Conservation (phyloP, 2,797 vertebrate genomes). For the Macropus fuliginosus region DNA sequence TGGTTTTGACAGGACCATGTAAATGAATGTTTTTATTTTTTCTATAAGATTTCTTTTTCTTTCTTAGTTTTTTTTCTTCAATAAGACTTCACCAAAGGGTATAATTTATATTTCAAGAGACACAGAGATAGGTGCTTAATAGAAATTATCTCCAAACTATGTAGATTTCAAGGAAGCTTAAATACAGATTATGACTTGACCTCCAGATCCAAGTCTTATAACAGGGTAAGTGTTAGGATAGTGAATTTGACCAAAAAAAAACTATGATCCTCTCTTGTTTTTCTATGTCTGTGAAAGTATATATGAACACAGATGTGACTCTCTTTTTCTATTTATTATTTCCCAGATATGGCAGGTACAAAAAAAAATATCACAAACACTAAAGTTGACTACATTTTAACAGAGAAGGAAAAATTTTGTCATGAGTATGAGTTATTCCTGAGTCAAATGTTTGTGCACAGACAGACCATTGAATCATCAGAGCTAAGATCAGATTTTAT, state of each 20-base stretch:
- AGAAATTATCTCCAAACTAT: slow-evolving; percentile 46
- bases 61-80: slow-evolving; percentile 55
- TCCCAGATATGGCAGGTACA: not conserved
- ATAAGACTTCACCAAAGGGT: slow-evolving; percentile 53
- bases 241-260: not conserved
- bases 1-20: slow-evolving; percentile 63
- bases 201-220: not conserved
- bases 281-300: not conserved
- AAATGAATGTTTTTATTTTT: slow-evolving; percentile 43
- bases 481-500: not conserved
- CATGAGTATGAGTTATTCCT: not conserved
- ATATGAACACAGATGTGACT: slow-evolving; percentile 31
- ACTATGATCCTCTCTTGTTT: not conserved
- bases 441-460: not conserved
- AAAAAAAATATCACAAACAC: not conserved
- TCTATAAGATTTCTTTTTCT: not conserved
- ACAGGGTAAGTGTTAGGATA: slow-evolving; percentile 4
- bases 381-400: not conserved
- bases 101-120: slow-evolving; percentile 32
- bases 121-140: slow-evolving; percentile 22
- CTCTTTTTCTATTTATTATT: not conserved
- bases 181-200: slow-evolving; percentile 40
- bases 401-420: not conserved
- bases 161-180: slow-evolving; percentile 19
- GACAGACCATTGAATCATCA: not conserved